Evolutionary conservation across 2,113 vertebrate species (phyloP).

Genomic region (Cygnus atratus): DNA sequence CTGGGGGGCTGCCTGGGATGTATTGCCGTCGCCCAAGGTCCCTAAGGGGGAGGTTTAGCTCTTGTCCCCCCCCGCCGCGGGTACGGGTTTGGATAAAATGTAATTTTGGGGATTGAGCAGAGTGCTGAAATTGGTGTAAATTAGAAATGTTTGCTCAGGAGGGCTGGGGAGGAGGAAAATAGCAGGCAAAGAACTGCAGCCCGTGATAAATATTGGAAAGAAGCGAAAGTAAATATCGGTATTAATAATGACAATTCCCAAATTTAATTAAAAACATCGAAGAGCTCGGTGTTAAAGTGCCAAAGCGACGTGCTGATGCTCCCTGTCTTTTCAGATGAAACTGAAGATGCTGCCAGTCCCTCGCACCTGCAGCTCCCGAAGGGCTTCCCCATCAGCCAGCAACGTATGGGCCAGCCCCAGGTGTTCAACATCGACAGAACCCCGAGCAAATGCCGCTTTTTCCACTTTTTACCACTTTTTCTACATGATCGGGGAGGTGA

Average conservation of each 20-base stretch:
- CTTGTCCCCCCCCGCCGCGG: not conserved
- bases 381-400: rapidly evolving
- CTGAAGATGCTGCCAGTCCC: rapidly evolving
- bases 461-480: too few relatives aligned
- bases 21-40: not conserved
- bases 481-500: not conserved
- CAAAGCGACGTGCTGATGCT: not conserved
- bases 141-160: not conserved
- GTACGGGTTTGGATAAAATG: not conserved
- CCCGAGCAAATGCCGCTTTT: not conserved
- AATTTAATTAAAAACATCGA: not conserved
- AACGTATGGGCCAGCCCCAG: not conserved
- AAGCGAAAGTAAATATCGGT: not conserved
- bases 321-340: not conserved
- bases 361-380: rapidly evolving
- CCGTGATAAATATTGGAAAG: not conserved
- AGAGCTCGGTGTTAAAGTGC: not conserved
- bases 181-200: not conserved
- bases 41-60: not conserved
- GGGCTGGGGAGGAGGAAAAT: not conserved
- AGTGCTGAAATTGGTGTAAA: not conserved
- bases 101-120: not conserved
- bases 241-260: not conserved
- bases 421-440: rapidly evolving
- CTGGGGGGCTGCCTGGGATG: too few relatives aligned